Base-by-base conservation (phyloP, 2,797 vertebrate species). In the Malurus splendens region DNA sequence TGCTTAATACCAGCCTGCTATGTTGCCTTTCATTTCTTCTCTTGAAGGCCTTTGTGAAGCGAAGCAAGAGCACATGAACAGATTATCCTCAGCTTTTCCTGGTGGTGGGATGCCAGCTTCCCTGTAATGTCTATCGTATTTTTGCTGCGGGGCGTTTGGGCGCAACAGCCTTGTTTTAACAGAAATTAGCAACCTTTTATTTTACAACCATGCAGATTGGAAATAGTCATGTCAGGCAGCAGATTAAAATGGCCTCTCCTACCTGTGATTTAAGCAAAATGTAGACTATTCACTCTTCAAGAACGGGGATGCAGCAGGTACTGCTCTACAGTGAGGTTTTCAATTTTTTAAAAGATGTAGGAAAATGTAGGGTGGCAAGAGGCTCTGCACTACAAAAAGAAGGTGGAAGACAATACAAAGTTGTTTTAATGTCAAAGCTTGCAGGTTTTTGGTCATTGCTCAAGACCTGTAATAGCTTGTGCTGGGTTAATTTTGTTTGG, bases 1-100 rank as follows among this genome's bases (percentile, higher is more conserved):
- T 89, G 80, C 38, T 71, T 92, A 82, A 89, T 79, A 83, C 73
- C 61, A 94, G 77, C 90, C 80, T 83, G 86, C 74, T 93, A 51
- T 7, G 2, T 11, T 71, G 66, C 77, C 60, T 91, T 79, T 87
- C 39, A 57, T 22, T 80, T 80, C 80, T 73, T 82, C 77, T 86
- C 54, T 79, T 89, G 71, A 62, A 82, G 60, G 82, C 52, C 60
- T 93, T 84, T 93, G 83, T 91, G 67, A 91, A 86, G 47, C 0
- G 2, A 71, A 82, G 64, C 2, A 3, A 59, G 50, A 72, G 72
- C 52, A 67, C 55, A 57, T 0, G 0, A 55, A 39, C 17, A 52
- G 70, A 87, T 79, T 52, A 64, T 47, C 50, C 67, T 45, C 64
- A 75, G 66, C 36, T 82, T 86, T 70, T 28, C 74, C 11, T 45